Conservation (phyloP, 2,113 vertebrate species). For the Dicentrarchus labrax region DNA sequence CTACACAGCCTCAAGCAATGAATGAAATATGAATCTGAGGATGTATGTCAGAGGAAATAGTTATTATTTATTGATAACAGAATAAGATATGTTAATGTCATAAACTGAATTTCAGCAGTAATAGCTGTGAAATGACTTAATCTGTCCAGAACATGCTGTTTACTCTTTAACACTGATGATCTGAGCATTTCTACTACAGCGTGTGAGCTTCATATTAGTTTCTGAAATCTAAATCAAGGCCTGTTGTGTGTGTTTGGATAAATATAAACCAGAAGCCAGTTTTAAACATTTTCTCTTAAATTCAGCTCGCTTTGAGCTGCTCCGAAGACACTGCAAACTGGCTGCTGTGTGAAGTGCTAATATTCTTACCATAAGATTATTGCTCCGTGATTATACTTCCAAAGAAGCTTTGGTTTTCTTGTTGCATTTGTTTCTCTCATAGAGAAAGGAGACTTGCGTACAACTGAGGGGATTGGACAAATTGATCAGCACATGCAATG, state of each 20-base stretch:
- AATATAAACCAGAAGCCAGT: constrained; percentile 5
- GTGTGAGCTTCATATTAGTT: neutral
- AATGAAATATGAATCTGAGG: constrained; percentile 44
- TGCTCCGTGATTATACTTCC: constrained; percentile 22
- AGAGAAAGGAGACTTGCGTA: neutral
- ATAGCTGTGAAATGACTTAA: constrained; percentile 2
- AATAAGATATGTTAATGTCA: neutral
- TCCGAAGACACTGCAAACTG: neutral
- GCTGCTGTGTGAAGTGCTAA: constrained; percentile 1
- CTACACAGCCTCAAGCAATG: constrained; percentile 13
- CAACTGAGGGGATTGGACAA: constrained; percentile 3
- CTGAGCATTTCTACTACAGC: neutral
- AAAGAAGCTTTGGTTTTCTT: neutral
- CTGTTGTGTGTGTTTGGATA: constrained; percentile 2
- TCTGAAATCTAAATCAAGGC: constrained; percentile 4
- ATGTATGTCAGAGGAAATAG: neutral
- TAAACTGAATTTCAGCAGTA: neutral
- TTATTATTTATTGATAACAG: neutral
- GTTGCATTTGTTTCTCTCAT: neutral
- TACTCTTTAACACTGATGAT: neutral
- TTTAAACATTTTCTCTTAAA: constrained; percentile 23
- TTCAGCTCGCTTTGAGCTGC: neutral
- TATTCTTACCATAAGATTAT: constrained; percentile 19
- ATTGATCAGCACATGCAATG: constrained; percentile 28
- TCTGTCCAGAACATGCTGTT: neutral